Percentiles rank a stretch among this genome's conserved stretches.
These are phyloP conservation scores for Heliconius hortense DNA, from an alignment of 2,888 invertebrate species.

Conservation along the genomic window DNA sequence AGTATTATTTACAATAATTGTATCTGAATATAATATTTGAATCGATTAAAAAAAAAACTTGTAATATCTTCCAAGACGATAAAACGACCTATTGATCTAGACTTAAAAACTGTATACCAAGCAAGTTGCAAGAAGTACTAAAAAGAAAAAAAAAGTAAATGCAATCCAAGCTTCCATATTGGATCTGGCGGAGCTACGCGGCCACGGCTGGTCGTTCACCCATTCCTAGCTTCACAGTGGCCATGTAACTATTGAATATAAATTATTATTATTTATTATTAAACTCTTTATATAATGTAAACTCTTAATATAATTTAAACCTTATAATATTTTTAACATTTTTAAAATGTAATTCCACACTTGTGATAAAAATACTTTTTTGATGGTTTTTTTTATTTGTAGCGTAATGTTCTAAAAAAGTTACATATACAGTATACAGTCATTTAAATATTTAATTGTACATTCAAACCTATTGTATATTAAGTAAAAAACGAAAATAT, in stretches of 20 bases:
- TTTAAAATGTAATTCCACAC: too few species aligned
- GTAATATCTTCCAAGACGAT: not conserved
- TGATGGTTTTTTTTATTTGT: too few species aligned
- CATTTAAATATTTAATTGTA: not conserved
- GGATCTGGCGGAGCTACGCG: constrained; percentile 52
- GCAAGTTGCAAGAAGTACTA: constrained; percentile 26
- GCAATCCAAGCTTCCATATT: constrained; percentile 42
- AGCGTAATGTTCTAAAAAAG: too few species aligned
- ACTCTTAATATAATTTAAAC: too few species aligned
- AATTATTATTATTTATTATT: not conserved
- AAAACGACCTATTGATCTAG: constrained; percentile 37
- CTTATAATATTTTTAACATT: too few species aligned
- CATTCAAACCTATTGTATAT: not conserved
- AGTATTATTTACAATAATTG: not conserved
- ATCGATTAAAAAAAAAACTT: not conserved
- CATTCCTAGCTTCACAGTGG: constrained; percentile 44
- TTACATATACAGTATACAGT: too few species aligned
- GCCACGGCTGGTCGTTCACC: constrained; percentile 72
- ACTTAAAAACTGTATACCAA: constrained; percentile 18
- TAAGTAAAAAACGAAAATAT: not conserved
- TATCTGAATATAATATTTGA: not conserved
- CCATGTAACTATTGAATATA: constrained; percentile 27
- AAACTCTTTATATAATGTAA: too few species aligned
- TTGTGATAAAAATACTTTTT: too few species aligned
- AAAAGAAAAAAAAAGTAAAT: constrained; percentile 34